Conservation (phyloP, 2,113 vertebrate species). For the Gambusia affinis region DNA sequence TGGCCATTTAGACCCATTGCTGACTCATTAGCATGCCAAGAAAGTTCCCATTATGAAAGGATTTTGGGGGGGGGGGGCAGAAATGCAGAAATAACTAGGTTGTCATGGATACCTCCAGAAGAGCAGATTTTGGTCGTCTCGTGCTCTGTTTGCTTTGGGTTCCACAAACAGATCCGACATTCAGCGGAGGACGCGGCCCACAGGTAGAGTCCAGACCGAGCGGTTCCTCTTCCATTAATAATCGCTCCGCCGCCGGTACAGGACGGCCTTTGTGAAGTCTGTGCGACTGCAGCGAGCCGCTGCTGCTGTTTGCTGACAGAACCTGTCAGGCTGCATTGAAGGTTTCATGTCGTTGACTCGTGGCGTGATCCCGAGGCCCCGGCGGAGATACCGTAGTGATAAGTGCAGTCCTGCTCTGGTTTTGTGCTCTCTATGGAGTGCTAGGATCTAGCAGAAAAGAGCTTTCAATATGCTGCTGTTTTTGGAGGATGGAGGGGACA, state of each 20-base stretch:
- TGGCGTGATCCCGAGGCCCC: constrained; percentile 16
- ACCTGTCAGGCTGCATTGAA: background rate
- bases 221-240: constrained; percentile 28
- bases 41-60: constrained; percentile 17
- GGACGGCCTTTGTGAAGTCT: constrained; percentile 18
- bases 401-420: constrained; percentile 49
- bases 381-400: constrained; percentile 37
- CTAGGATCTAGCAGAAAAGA: constrained; percentile 15
- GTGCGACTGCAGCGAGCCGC: background rate
- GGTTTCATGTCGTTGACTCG: constrained; percentile 19
- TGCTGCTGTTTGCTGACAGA: constrained; percentile 19
- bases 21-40: constrained; percentile 32
- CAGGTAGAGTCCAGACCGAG: constrained; percentile 36
- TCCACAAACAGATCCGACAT: constrained; percentile 45
- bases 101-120: constrained; percentile 57
- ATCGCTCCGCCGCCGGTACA: constrained; percentile 17
- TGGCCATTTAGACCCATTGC: background rate
- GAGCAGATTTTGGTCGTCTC: constrained; percentile 19
- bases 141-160: constrained; percentile 39
- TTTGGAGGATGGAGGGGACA: background rate
- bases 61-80: background rate
- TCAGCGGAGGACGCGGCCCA: constrained; percentile 38
- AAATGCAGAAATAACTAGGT: constrained; percentile 10
- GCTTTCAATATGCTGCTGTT: constrained; percentile 13
- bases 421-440: constrained; percentile 37